phyloP scores from a whole-genome alignment of 2,797 vertebrate genomes.

The Spheniscus humboldti region DNA sequence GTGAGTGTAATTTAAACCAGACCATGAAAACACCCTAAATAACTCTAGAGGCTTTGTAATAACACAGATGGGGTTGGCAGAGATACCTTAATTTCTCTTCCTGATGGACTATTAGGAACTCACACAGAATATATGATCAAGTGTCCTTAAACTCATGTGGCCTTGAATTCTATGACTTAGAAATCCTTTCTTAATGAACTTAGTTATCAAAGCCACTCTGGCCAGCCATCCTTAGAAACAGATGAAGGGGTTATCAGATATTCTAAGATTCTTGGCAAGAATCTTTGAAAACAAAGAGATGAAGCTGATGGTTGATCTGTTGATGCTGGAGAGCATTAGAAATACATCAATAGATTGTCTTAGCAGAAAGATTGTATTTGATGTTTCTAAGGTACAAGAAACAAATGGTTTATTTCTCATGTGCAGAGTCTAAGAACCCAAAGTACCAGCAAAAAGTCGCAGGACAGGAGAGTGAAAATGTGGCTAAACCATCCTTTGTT shows the following conservation, averaged over 20 bases:
- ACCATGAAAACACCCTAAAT: not conserved
- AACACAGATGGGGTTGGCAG: not conserved
- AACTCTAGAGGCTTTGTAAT: not conserved
- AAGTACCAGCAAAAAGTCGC: not conserved
- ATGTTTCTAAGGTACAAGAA: not conserved
- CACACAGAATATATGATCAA: not conserved
- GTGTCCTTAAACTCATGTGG: not conserved
- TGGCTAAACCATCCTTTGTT: not conserved
- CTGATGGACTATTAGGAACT: not conserved
- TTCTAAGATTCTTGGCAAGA: not conserved
- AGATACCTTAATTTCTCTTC: not conserved
- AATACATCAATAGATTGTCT: not conserved
- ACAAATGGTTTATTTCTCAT: not conserved
- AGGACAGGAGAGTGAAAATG: not conserved
- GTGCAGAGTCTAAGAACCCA: not conserved
- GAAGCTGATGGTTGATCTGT: not conserved
- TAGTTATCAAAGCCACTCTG: not conserved
- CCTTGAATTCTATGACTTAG: not conserved
- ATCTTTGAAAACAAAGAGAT: not conserved
- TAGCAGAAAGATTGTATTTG: not conserved
- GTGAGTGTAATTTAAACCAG: not conserved
- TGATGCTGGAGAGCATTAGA: not conserved
- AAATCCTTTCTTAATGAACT: not conserved
- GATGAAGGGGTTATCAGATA: not conserved
- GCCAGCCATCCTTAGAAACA: not conserved